These are phyloP conservation scores for Lacanobia oleracea DNA, from an alignment of 2,888 invertebrate genomes.

Conservation along the genomic window DNA sequence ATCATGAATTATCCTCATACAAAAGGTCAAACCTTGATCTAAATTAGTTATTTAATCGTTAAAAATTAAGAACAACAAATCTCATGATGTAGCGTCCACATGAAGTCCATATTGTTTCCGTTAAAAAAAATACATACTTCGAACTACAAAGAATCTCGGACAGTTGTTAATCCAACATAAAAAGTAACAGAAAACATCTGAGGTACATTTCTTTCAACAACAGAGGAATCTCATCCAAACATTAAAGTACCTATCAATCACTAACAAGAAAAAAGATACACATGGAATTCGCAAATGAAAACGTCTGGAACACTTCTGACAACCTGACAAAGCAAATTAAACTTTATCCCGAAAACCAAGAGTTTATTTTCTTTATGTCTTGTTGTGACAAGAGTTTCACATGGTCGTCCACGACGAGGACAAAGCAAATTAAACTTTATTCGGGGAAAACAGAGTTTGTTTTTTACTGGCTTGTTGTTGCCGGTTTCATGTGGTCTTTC, in stretches of 20 bases:
- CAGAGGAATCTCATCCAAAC: constrained; percentile 62
- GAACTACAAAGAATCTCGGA: constrained; percentile 16
- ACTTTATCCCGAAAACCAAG: constrained; percentile 16
- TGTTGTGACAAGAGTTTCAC: constrained; percentile 8
- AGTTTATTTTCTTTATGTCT: constrained; percentile 26
- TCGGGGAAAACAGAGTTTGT: background rate
- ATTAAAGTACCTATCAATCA: constrained; percentile 62
- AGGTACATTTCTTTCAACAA: constrained; percentile 34
- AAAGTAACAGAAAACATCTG: constrained; percentile 44
- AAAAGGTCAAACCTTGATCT: background rate
- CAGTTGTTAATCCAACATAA: constrained; percentile 23
- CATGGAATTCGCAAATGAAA: constrained; percentile 49
- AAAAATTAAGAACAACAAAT: background rate
- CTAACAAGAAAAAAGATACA: constrained; percentile 46
- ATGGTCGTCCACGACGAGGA: constrained; percentile 1
- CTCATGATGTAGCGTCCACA: background rate
- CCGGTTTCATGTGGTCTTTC: constrained; percentile 14
- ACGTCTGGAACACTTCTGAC: constrained; percentile 16
- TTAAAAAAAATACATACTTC: background rate
- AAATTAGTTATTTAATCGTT: background rate
- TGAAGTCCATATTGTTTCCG: background rate
- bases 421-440: constrained; percentile 34
- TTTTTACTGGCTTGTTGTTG: constrained; percentile 9
- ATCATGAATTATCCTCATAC: background rate
- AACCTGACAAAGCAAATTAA: constrained; percentile 34